Conservation (phyloP, 2,797 vertebrate species). For the Acanthurus tractus region DNA sequence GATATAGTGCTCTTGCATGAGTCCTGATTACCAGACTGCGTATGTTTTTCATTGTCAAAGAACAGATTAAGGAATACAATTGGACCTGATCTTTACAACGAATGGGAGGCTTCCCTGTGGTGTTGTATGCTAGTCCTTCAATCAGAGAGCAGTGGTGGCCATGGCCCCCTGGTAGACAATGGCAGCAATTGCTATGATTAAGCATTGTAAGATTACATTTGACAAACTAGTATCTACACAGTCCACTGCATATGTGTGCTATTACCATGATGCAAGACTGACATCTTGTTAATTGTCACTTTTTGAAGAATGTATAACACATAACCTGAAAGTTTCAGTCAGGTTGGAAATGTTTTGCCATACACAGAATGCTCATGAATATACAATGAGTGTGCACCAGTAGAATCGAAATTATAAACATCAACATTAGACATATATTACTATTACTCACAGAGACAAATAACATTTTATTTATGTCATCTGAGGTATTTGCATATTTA, state of each 20-base stretch:
- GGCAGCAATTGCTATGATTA: background rate
- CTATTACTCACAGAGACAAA: background rate
- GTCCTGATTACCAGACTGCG: background rate
- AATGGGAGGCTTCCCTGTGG: background rate
- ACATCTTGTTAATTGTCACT: background rate
- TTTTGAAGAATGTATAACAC: background rate
- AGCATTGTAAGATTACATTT: background rate
- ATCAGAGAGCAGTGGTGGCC: conserved; percentile 17
- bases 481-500: background rate
- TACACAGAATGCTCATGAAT: background rate
- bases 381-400: background rate
- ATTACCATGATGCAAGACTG: background rate
- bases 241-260: too few species aligned
- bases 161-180: background rate
- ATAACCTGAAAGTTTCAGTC: background rate
- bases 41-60: background rate
- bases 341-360: background rate
- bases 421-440: background rate
- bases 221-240: background rate
- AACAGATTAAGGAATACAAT: background rate
- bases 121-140: conserved; percentile 1
- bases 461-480: background rate
- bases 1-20: background rate
- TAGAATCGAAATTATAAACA: background rate
- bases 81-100: conserved; percentile 7